A percentile compares a stretch with the other conserved stretches of the same genome.
These are phyloP conservation scores for Sigmodon hispidus DNA, from an alignment of 2,113 vertebrate genomes.

Conservation along the genomic window DNA sequence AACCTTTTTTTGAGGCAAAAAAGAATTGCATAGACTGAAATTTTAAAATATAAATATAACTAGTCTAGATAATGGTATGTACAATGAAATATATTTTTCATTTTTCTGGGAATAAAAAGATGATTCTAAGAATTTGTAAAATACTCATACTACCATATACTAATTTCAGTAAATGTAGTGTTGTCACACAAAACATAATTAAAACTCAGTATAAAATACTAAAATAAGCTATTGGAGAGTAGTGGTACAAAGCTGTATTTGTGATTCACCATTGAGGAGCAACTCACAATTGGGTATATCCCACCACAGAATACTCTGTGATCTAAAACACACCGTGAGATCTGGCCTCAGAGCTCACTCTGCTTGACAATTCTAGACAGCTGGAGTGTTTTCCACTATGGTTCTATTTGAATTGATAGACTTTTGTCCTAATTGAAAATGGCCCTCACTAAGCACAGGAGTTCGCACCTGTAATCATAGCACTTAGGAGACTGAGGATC, in stretches of 20 bases:
- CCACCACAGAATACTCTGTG: not conserved
- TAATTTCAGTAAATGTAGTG: not conserved
- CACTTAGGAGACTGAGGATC: not conserved
- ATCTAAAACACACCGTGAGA: not conserved
- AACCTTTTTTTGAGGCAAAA: not conserved
- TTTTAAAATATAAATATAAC: not conserved
- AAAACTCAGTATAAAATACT: constrained; percentile 1
- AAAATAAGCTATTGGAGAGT: not conserved
- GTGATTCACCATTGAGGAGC: not conserved
- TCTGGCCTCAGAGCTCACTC: not conserved
- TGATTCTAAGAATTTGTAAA: not conserved
- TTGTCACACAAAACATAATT: not conserved
- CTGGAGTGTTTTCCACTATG: not conserved
- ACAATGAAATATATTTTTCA: not conserved
- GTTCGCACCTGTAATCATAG: not conserved
- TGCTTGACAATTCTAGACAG: not conserved
- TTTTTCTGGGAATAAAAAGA: constrained; percentile 18
- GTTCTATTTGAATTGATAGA: not conserved
- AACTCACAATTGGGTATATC: not conserved
- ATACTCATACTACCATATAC: not conserved
- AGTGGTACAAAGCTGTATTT: not conserved
- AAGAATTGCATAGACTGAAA: constrained; percentile 40
- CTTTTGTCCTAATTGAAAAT: constrained; percentile 25
- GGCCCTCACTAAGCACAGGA: not conserved
- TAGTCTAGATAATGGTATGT: not conserved